These are phyloP conservation scores for Lepidotrigona ventralis DNA, from an alignment of 1,140 invertebrate genomes.

Conservation along the genomic window DNA sequence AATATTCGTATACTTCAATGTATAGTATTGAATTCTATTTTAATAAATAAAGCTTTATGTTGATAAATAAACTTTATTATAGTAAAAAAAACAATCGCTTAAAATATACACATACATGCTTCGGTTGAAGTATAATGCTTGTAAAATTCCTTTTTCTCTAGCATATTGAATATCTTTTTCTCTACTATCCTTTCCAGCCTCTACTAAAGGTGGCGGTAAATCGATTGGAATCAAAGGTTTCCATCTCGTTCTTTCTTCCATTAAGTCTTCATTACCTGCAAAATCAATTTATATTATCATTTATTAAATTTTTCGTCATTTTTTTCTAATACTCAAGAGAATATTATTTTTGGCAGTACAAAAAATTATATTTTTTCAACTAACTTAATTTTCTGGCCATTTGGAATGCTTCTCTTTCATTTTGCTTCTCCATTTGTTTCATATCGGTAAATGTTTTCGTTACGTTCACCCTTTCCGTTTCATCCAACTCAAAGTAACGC, in stretches of 20 bases:
- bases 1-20: constrained; percentile 58
- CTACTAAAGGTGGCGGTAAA: constrained; percentile 82
- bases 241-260: constrained; percentile 89
- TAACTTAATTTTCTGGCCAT: constrained; percentile 87
- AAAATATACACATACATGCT: constrained; percentile 83
- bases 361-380: constrained; percentile 44
- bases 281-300: neutral
- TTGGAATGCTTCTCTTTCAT: constrained; percentile 91
- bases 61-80: neutral
- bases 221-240: constrained; percentile 85
- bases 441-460: constrained; percentile 95
- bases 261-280: constrained; percentile 85
- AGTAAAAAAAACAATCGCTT: constrained; percentile 21
- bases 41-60: neutral
- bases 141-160: constrained; percentile 90
- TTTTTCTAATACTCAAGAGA: neutral
- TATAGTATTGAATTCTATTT: constrained; percentile 35
- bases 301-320: neutral
- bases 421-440: constrained; percentile 92
- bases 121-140: constrained; percentile 92
- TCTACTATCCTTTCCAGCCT: constrained; percentile 89
- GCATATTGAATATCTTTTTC: constrained; percentile 93
- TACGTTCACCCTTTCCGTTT: constrained; percentile 96
- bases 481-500: constrained; percentile 95
- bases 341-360: neutral